Evolutionary conservation across 2,797 vertebrate species (phyloP).

Genomic region (Sebastes hubbsi): DNA sequence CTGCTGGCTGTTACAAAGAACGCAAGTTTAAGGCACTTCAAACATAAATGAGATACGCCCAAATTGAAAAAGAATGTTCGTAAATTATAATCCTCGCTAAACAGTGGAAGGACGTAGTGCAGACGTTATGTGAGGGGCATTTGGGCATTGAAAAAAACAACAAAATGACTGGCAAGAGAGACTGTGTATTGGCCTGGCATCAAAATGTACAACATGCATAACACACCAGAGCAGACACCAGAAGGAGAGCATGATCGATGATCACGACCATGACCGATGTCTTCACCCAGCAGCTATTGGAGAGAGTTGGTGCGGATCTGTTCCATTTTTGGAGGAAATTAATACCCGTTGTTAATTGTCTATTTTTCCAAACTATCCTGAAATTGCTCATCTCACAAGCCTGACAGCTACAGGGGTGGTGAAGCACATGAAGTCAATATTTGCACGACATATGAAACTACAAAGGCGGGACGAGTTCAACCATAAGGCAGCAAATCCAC

Average conservation of each 20-base stretch:
- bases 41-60: too few species aligned
- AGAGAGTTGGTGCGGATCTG: accelerated
- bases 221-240: not conserved
- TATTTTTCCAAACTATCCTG: not conserved
- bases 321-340: not conserved
- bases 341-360: not conserved
- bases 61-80: not conserved
- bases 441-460: not conserved
- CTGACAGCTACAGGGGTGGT: not conserved
- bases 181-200: not conserved
- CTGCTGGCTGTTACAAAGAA: too few species aligned
- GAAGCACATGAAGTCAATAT: not conserved
- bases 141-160: not conserved
- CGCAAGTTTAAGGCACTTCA: accelerated
- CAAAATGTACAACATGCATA: not conserved
- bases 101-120: not conserved
- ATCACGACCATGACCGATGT: not conserved
- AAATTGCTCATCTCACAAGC: not conserved
- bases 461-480: not conserved
- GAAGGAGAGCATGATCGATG: not conserved
- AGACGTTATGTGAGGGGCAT: not conserved
- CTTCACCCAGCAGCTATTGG: not conserved
- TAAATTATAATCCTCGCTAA: not conserved
- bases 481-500: not conserved
- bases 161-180: not conserved